Percentiles rank a stretch among this genome's conserved stretches.
Conservation (phyloP, 1,140 invertebrate genomes). For the Lepidurus packardi region DNA sequence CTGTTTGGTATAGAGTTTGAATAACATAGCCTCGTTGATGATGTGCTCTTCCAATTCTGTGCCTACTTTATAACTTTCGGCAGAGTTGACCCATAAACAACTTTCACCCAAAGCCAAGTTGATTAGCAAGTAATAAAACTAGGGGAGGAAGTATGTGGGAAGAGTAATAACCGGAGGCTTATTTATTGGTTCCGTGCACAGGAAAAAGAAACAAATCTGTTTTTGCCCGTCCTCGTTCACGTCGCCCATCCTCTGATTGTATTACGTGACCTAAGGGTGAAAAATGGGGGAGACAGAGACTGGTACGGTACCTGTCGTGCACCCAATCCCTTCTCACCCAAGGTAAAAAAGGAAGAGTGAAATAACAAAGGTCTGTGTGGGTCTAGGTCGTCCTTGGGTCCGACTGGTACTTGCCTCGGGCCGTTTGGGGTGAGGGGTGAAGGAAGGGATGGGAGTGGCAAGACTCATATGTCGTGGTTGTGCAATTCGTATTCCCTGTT, state of each 20-base stretch:
- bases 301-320: slow-evolving; percentile 17
- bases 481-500: not conserved
- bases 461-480: not conserved
- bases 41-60: not conserved
- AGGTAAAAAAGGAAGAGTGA: not conserved
- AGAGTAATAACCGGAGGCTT: not conserved
- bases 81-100: not conserved
- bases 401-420: not conserved
- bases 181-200: not conserved
- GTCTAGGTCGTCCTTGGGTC: not conserved
- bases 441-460: not conserved
- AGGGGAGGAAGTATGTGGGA: not conserved
- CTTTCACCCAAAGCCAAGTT: not conserved
- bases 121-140: not conserved
- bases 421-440: not conserved
- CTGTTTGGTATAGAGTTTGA: no score
- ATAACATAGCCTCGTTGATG: not conserved
- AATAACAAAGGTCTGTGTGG: not conserved
- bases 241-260: slow-evolving; percentile 2
- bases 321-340: not conserved
- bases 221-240: not conserved
- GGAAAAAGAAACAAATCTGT: not conserved
- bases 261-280: slow-evolving; percentile 8
- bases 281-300: not conserved
- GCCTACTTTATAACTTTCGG: not conserved